A percentile compares a stretch with the other conserved stretches of the same genome.
These are phyloP conservation scores for Apodemus speciosus DNA, from an alignment of 2,113 vertebrate genomes.

Conservation along the genomic window DNA sequence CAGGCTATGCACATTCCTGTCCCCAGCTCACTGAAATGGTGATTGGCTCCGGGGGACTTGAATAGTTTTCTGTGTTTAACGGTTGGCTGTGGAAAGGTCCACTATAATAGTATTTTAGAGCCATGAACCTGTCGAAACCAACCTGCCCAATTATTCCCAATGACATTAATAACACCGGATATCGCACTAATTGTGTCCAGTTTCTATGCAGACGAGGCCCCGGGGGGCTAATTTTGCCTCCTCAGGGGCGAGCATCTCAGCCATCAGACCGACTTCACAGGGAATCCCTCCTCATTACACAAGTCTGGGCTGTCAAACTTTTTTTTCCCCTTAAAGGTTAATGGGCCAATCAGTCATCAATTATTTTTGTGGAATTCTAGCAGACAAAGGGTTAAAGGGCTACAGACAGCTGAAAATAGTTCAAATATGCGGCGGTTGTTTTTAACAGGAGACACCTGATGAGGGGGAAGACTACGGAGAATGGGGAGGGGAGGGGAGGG, in stretches of 20 bases:
- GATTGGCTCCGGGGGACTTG: constrained; percentile 85
- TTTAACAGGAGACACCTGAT: constrained; percentile 78
- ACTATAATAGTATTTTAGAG: constrained; percentile 87
- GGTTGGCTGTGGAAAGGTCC: constrained; percentile 82
- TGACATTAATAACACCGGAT: constrained; percentile 86
- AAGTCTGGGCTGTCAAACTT: constrained; percentile 84
- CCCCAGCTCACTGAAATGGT: constrained; percentile 68
- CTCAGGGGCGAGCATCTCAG: constrained; percentile 82
- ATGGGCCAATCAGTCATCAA: constrained; percentile 92
- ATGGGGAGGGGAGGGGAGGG: background rate
- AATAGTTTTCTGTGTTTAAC: constrained; percentile 82
- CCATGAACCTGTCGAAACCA: constrained; percentile 89
- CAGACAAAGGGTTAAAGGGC: constrained; percentile 85
- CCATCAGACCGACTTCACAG: constrained; percentile 82
- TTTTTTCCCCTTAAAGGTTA: constrained; percentile 88
- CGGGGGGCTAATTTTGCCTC: constrained; percentile 84
- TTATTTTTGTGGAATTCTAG: constrained; percentile 83
- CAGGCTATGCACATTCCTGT: background rate
- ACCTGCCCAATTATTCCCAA: constrained; percentile 88
- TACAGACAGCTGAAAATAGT: constrained; percentile 70
- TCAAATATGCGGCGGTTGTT: constrained; percentile 86
- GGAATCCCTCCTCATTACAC: constrained; percentile 87
- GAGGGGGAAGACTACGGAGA: background rate
- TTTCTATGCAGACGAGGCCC: constrained; percentile 88
- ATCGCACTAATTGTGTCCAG: constrained; percentile 89